Percentiles rank a stretch among this genome's conserved stretches.
Evolutionary conservation across 1,140 invertebrate species (phyloP).

Genomic region (Temnothorax nylanderi): DNA sequence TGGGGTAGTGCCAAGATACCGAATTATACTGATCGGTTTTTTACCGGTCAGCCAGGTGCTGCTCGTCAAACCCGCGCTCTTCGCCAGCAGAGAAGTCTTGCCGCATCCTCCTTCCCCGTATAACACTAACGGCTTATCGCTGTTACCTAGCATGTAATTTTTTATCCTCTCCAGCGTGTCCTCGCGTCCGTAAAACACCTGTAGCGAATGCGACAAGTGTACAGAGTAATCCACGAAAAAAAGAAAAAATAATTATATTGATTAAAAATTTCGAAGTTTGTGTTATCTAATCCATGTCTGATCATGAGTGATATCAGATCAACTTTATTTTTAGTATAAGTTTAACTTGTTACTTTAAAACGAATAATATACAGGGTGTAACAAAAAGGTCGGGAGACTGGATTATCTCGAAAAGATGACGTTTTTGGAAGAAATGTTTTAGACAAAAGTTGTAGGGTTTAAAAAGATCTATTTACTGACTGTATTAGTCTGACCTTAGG

Average conservation of each 20-base stretch:
- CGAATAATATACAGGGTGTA: background rate
- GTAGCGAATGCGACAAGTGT: background rate
- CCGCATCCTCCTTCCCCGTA: slow-evolving; percentile 98
- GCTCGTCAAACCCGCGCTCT: slow-evolving; percentile 93
- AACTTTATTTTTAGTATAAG: background rate
- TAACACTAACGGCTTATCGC: slow-evolving; percentile 96
- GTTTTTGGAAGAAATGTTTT: too few relatives aligned
- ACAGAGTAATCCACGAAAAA: background rate
- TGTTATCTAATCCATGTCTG: background rate
- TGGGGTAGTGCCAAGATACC: slow-evolving; percentile 98
- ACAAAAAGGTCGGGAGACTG: too few relatives aligned
- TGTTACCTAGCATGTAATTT: slow-evolving; percentile 94
- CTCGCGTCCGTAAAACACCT: slow-evolving; percentile 97
- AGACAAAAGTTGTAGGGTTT: too few relatives aligned
- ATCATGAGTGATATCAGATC: background rate
- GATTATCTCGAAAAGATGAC: too few relatives aligned
- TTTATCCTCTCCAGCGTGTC: slow-evolving; percentile 93
- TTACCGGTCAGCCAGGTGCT: slow-evolving; percentile 90
- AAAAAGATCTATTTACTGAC: too few relatives aligned
- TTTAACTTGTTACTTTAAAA: background rate
- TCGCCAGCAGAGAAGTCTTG: slow-evolving; percentile 98
- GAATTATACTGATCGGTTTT: slow-evolving; percentile 94
- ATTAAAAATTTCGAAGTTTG: too few relatives aligned
- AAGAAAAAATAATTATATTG: background rate
- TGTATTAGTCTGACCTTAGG: too few relatives aligned